Percentiles rank a stretch among this genome's conserved stretches.
These are phyloP conservation scores for Scrobipalpa costella DNA, from an alignment of 2,888 invertebrate species.

Conservation along the genomic window DNA sequence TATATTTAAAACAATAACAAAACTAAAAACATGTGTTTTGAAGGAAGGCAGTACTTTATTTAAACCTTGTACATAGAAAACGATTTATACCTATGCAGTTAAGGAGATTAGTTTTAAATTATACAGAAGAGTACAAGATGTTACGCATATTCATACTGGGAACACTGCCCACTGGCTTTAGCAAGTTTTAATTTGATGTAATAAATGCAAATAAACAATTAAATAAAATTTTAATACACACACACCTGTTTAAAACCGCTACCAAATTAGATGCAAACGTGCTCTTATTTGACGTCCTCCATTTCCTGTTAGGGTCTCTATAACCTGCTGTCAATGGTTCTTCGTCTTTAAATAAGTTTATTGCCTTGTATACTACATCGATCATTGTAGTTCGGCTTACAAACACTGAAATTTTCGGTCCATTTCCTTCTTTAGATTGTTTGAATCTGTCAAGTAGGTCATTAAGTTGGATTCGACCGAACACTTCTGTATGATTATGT, in stretches of 20 bases:
- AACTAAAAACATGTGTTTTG: too few relatives aligned
- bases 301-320: slow-evolving; percentile 82
- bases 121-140: too few relatives aligned
- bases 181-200: too few relatives aligned
- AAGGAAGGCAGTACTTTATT: too few relatives aligned
- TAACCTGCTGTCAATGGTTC: slow-evolving; percentile 80
- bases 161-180: too few relatives aligned
- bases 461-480: slow-evolving; percentile 85
- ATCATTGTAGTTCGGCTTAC: slow-evolving; percentile 84
- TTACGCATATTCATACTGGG: too few relatives aligned
- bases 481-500: slow-evolving; percentile 77
- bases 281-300: slow-evolving; percentile 84
- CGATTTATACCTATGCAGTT: too few relatives aligned
- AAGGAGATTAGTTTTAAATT: too few relatives aligned
- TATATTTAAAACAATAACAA: too few relatives aligned
- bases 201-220: too few relatives aligned
- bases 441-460: slow-evolving; percentile 83
- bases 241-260: slow-evolving; percentile 85
- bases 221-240: too few relatives aligned
- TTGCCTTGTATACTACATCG: slow-evolving; percentile 82
- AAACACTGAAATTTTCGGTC: slow-evolving; percentile 82
- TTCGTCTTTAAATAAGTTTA: slow-evolving; percentile 85
- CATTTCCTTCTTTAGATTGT: slow-evolving; percentile 53
- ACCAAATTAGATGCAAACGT: slow-evolving; percentile 87
- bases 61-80: too few relatives aligned